Conservation (phyloP, 1,140 invertebrate species). For the Trichomalopsis sarcophagae region DNA sequence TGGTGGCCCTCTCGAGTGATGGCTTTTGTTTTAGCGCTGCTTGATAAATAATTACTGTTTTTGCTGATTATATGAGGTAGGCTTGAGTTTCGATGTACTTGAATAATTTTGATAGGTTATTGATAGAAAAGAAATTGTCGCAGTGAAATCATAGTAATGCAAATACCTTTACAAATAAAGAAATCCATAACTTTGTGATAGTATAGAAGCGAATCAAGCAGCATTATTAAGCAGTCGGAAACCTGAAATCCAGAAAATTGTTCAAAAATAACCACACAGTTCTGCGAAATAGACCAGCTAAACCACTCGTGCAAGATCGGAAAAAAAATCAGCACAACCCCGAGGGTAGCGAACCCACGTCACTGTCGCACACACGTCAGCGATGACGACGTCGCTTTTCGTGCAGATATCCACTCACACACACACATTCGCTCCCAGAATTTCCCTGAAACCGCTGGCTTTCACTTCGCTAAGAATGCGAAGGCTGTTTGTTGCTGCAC, state of each 20-base stretch:
- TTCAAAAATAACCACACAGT: too few relatives aligned
- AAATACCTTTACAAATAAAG: too few relatives aligned
- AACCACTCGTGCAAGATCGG: background rate
- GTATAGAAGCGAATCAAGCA: too few relatives aligned
- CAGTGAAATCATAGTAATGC: too few relatives aligned
- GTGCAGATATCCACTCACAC: background rate
- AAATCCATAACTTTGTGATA: too few relatives aligned
- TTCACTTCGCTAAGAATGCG: constrained; percentile 73
- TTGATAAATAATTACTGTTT: too few relatives aligned
- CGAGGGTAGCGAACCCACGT: background rate
- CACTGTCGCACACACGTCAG: constrained; percentile 50
- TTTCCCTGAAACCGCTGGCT: constrained; percentile 70
- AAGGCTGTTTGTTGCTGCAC: constrained; percentile 63
- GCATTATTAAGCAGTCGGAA: too few relatives aligned
- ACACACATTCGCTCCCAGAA: constrained; percentile 56
- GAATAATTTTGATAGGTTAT: too few relatives aligned
- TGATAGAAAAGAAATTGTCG: too few relatives aligned
- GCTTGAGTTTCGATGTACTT: too few relatives aligned
- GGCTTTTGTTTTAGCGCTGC: background rate
- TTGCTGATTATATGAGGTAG: too few relatives aligned
- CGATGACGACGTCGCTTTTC: background rate
- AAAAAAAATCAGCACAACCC: background rate
- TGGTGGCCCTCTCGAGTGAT: background rate
- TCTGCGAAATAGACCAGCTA: background rate
- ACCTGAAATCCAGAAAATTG: too few relatives aligned